Percentiles rank a stretch among this genome's conserved stretches.
Conservation (phyloP, 2,797 vertebrate species). For the Vultur gryphus region DNA sequence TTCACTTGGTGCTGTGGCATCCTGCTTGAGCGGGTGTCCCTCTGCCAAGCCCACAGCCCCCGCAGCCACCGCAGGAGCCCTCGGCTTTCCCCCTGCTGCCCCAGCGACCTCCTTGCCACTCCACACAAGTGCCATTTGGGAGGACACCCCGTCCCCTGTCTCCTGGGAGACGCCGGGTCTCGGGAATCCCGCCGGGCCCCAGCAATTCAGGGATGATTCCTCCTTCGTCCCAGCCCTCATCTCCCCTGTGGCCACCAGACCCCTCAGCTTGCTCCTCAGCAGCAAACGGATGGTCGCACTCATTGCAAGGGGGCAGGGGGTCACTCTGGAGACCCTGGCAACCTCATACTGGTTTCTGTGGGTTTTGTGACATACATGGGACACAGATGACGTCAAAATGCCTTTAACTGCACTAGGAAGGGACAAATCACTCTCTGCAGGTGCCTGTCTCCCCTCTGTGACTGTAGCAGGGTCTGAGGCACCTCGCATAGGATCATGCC, state of each 20-base stretch:
- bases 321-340: background rate
- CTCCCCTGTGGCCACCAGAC: background rate
- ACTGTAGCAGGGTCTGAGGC: background rate
- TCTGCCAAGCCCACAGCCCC: background rate
- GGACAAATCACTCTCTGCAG: background rate
- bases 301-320: background rate
- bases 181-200: background rate
- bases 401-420: background rate
- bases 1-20: background rate
- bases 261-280: background rate
- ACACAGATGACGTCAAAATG: background rate
- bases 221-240: background rate
- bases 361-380: background rate
- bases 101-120: background rate
- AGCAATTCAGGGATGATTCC: background rate
- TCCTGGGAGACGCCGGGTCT: background rate
- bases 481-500: background rate
- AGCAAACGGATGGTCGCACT: accelerated
- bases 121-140: accelerated
- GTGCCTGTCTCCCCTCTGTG: background rate
- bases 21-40: background rate
- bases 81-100: background rate
- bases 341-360: background rate
- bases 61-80: accelerated
- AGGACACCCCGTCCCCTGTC: background rate